A percentile compares a stretch with the other conserved stretches of the same genome.
Evolutionary conservation across 2,888 invertebrate species (phyloP).

Genomic region (Glyphotaelius pellucidus): DNA sequence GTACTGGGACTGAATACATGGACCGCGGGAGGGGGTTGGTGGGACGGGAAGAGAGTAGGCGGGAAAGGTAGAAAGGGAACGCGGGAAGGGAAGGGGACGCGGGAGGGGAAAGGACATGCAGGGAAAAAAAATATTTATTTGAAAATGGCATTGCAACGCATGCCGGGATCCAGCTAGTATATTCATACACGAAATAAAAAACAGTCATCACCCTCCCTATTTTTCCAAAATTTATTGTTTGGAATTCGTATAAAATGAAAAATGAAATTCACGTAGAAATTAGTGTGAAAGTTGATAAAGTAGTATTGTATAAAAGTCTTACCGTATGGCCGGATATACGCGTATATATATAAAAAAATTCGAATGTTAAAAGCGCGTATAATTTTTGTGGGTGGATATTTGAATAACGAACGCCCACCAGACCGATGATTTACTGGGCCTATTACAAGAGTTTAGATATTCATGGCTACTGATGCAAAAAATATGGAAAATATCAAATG

Average conservation of each 20-base stretch:
- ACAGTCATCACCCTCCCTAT: neutral
- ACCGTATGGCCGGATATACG: neutral
- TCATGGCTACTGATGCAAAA: neutral
- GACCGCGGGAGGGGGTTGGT: too few species aligned
- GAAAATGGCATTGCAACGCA: too few species aligned
- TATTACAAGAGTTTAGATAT: neutral
- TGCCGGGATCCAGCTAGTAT: too few species aligned
- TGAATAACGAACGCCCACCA: neutral
- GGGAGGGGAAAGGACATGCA: too few species aligned
- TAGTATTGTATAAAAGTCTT: neutral
- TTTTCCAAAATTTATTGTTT: neutral
- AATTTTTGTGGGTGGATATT: neutral
- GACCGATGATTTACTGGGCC: neutral
- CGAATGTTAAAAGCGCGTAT: neutral
- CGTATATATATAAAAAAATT: neutral
- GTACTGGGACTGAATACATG: too few species aligned
- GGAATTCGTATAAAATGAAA: neutral
- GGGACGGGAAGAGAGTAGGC: too few species aligned
- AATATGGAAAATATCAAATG: constrained; percentile 2
- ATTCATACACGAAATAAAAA: neutral
- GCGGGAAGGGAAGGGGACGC: too few species aligned
- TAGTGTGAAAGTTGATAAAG: neutral
- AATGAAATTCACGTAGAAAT: neutral
- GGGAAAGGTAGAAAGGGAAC: too few species aligned
- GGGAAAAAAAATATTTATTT: too few species aligned